Conservation (phyloP, 2,113 vertebrate species). For the Procavia capensis region DNA sequence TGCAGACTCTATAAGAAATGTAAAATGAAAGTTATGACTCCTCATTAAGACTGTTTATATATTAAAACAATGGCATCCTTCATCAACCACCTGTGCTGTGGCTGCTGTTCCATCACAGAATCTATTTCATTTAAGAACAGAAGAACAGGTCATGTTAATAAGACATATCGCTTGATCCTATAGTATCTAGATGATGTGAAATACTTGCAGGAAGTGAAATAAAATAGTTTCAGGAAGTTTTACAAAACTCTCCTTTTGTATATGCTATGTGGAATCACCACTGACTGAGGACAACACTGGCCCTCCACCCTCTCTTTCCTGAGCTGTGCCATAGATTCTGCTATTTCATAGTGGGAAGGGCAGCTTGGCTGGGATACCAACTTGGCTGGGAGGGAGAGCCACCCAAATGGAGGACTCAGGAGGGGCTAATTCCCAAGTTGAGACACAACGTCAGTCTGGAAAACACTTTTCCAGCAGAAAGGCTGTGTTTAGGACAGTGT, state of each 20-base stretch:
- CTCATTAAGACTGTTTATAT: not conserved
- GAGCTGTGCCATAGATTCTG: too few relatives aligned
- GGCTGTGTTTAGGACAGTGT: too few relatives aligned
- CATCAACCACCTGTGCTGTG: not conserved
- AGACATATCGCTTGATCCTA: not conserved
- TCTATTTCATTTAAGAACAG: not conserved
- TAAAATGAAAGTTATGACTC: slow-evolving; percentile 35
- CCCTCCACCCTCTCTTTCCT: too few relatives aligned
- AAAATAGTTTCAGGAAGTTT: slow-evolving; percentile 27
- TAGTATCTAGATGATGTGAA: not conserved
- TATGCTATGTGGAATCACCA: not conserved
- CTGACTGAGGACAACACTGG: too few relatives aligned
- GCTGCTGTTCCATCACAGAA: not conserved
- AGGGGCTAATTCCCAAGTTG: too few relatives aligned
- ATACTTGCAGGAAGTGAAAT: slow-evolving; percentile 10
- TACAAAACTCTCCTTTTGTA: not conserved
- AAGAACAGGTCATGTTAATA: slow-evolving; percentile 24
- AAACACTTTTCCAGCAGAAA: too few relatives aligned
- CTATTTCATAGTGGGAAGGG: too few relatives aligned
- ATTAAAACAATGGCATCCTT: not conserved
- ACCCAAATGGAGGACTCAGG: too few relatives aligned
- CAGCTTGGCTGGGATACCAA: too few relatives aligned
- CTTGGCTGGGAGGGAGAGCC: too few relatives aligned
- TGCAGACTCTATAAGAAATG: slow-evolving; percentile 41
- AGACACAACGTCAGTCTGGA: too few relatives aligned